Evolutionary conservation across 2,797 vertebrate genomes (phyloP).

Genomic region (Moxostoma hubbsi): DNA sequence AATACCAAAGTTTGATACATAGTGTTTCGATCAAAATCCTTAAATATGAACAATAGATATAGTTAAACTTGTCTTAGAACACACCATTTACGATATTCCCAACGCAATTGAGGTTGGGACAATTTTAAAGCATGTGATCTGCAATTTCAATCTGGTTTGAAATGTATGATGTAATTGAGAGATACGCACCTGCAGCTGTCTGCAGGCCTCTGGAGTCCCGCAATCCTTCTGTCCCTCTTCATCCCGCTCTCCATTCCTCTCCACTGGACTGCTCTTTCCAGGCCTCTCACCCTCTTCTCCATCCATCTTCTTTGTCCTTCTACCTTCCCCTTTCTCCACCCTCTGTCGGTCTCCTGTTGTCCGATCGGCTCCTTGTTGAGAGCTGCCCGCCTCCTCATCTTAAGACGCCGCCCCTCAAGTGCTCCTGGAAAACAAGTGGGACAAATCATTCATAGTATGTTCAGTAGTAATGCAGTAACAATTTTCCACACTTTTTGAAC

Average conservation of each 20-base stretch:
- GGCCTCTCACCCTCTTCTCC: conserved; percentile 30
- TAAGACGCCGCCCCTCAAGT: conserved; percentile 19
- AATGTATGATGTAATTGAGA: neutral
- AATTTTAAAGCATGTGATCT: neutral
- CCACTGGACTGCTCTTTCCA: conserved; percentile 12
- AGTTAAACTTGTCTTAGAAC: no score
- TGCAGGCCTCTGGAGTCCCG: no score
- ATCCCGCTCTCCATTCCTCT: conserved; percentile 44
- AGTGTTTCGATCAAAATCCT: no score
- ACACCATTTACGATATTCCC: no score
- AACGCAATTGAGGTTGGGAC: neutral
- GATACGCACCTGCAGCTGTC: conserved; percentile 84
- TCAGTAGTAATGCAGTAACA: no score
- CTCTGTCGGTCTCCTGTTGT: conserved; percentile 23
- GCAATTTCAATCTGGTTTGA: neutral
- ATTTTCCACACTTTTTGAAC: no score
- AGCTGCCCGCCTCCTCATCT: conserved; percentile 51
- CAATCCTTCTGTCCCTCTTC: no score
- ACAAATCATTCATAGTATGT: neutral
- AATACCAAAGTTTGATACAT: no score
- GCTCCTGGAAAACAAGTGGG: conserved; percentile 39
- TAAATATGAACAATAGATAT: no score
- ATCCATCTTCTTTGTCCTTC: neutral
- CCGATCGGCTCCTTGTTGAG: conserved; percentile 34
- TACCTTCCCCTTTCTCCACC: conserved; percentile 43